Percentiles rank a stretch among this genome's conserved stretches.
Evolutionary conservation across 2,888 invertebrate species (phyloP).

Genomic region (Itoplectis maculator): DNA sequence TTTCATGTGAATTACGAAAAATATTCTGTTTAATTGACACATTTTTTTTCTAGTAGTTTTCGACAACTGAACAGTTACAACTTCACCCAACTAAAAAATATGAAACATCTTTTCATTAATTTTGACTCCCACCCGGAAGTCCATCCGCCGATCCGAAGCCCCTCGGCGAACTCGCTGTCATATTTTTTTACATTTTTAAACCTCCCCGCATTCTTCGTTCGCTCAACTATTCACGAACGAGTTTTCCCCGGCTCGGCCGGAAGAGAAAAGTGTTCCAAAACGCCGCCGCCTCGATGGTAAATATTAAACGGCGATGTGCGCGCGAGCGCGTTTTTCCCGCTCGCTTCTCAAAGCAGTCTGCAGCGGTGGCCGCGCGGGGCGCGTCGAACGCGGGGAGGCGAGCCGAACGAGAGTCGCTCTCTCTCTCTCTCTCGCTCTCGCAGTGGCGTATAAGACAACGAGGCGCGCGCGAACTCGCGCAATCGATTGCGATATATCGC

Average conservation of each 20-base stretch:
- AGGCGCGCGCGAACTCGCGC: constrained; percentile 78
- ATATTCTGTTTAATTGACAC: no score
- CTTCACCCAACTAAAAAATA: no score
- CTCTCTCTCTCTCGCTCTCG: no score
- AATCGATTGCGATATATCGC: constrained; percentile 84
- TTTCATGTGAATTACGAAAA: no score
- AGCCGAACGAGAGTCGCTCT: constrained; percentile 31
- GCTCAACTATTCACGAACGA: background rate
- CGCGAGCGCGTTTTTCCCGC: constrained; percentile 61
- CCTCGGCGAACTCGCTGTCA: no score
- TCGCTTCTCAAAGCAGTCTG: constrained; percentile 62
- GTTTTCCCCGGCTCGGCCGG: background rate
- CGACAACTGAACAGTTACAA: no score
- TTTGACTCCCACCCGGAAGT: no score
- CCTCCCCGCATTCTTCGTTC: no score
- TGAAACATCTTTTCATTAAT: no score
- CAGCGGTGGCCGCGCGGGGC: constrained; percentile 52
- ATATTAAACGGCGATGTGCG: constrained; percentile 20
- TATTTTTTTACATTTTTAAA: no score
- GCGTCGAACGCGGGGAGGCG: constrained; percentile 45
- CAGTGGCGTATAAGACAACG: constrained; percentile 54
- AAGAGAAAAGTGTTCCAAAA: background rate
- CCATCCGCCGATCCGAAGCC: no score
- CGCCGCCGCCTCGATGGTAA: background rate
- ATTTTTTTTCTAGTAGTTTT: no score